Evolutionary conservation across 2,113 vertebrate genomes (phyloP).

Genomic region (Equus przewalskii): DNA sequence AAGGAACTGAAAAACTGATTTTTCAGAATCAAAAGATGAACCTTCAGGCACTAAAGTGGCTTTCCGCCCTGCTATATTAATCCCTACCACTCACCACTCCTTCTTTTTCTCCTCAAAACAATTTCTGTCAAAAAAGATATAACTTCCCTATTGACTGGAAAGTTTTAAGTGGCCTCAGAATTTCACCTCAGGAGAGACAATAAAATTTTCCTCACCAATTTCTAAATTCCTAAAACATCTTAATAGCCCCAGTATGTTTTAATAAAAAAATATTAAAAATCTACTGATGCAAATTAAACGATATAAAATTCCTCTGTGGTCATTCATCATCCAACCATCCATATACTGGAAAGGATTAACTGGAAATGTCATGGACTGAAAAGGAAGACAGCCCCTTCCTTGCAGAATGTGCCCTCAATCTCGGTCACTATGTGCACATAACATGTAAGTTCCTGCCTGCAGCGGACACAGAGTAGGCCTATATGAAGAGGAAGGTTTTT

Average conservation of each 20-base stretch:
- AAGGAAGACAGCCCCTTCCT: neutral
- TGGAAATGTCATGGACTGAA: neutral
- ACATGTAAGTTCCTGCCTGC: neutral
- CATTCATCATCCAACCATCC: neutral
- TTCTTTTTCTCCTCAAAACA: neutral
- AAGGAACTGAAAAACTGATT: neutral
- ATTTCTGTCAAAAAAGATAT: neutral
- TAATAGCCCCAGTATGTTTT: neutral
- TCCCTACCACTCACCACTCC: neutral
- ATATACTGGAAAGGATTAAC: neutral
- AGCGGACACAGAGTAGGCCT: neutral
- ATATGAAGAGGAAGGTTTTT: neutral
- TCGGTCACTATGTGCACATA: neutral
- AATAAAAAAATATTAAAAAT: conserved; percentile 44
- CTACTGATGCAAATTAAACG: neutral
- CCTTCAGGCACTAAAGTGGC: neutral
- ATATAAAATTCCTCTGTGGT: neutral
- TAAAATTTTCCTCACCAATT: neutral
- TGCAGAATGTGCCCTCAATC: neutral
- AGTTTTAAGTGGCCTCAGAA: neutral
- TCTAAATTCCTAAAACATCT: conserved; percentile 50
- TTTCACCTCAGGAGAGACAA: neutral
- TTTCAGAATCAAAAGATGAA: conserved; percentile 60
- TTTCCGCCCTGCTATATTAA: neutral
- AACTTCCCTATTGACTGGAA: neutral